Evolutionary conservation across 2,113 vertebrate genomes (phyloP).

Genomic region (Entelurus aequoreus): DNA sequence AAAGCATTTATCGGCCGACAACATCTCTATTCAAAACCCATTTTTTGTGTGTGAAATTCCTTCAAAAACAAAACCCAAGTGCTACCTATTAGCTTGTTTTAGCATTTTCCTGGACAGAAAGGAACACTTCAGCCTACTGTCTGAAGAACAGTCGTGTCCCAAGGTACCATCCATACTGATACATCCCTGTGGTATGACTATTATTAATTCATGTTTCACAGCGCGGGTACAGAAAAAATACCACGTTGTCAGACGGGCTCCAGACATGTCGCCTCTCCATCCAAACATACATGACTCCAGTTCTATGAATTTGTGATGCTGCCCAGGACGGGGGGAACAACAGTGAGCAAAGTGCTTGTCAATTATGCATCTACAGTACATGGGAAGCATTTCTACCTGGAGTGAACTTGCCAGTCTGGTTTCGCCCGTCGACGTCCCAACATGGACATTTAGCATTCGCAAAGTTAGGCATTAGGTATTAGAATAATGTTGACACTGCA

Average conservation of each 20-base stretch:
- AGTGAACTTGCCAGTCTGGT: slow-evolving; percentile 29
- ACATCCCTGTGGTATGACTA: no score
- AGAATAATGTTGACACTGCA: not conserved
- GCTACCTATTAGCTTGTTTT: no score
- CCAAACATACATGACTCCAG: slow-evolving; percentile 31
- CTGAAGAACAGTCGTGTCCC: no score
- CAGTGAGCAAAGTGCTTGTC: slow-evolving; percentile 46
- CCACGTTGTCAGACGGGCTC: slow-evolving; percentile 18
- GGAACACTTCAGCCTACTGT: no score
- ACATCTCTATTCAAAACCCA: no score
- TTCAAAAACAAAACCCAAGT: no score
- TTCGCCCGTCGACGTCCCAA: slow-evolving; percentile 22
- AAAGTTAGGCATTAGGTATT: not conserved
- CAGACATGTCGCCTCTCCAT: slow-evolving; percentile 31
- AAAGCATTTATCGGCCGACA: no score
- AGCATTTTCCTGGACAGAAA: no score
- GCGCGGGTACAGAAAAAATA: not conserved
- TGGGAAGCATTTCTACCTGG: slow-evolving; percentile 28
- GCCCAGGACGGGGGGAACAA: slow-evolving; percentile 35
- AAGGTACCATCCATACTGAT: no score
- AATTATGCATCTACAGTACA: slow-evolving; percentile 58
- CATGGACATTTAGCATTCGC: no score
- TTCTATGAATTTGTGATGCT: slow-evolving; percentile 58
- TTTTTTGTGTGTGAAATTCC: no score
- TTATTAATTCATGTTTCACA: not conserved